phyloP scores from a whole-genome alignment of 2,113 vertebrate genomes.

The Tachuris rubrigastra region DNA sequence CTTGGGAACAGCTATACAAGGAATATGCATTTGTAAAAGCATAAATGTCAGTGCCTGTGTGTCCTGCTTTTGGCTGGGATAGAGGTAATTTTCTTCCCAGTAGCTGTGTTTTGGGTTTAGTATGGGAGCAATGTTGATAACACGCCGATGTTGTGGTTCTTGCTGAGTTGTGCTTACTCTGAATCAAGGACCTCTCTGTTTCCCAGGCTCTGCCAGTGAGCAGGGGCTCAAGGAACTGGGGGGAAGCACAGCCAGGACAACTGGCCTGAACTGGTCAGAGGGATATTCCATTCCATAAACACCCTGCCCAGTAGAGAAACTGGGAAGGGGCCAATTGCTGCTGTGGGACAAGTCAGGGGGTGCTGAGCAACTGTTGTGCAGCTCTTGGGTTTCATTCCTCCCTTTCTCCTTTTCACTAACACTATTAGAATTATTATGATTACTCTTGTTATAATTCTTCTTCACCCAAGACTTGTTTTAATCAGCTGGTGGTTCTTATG shows the following conservation, averaged over 20 bases:
- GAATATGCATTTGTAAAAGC: not conserved
- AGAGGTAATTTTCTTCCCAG: not conserved
- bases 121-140: not conserved
- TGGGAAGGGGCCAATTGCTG: not conserved
- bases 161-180: not conserved
- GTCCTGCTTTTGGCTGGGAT: not conserved
- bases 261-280: not conserved
- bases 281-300: not conserved
- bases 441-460: not conserved
- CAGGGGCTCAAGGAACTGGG: not conserved
- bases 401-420: not conserved
- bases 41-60: not conserved
- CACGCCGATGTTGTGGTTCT: not conserved
- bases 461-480: not conserved
- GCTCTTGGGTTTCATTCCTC: not conserved
- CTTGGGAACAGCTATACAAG: not conserved
- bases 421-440: not conserved
- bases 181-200: not conserved
- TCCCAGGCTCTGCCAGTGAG: not conserved
- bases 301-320: not conserved
- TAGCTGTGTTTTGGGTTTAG: not conserved
- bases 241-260: not conserved
- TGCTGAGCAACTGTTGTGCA: not conserved
- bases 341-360: not conserved
- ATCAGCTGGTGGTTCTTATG: not conserved